Evolutionary conservation across 2,113 vertebrate species (phyloP), one percentile per base, ranked within the genome.

Genomic region (Thymallus thymallus): DNA sequence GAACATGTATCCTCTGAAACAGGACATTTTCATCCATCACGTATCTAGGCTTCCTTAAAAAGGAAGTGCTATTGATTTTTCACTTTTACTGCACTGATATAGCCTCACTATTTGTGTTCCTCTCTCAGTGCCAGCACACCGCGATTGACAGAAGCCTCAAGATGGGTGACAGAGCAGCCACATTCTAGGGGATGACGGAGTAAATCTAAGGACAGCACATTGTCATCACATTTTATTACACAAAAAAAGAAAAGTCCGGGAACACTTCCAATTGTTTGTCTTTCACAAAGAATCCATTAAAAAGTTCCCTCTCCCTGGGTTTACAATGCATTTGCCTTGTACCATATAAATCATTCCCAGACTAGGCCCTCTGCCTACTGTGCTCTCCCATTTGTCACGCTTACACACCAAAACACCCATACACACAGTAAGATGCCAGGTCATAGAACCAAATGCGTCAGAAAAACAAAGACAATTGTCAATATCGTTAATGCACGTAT

Each of bases 221-320:
- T 78, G 79, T 73, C 74, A 73, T 75, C 67, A 74, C 55, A 79
- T 86, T 86, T 78, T 81, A 84, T 81, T 79, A 78, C 51, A 12
- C 35, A 32, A 32, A 9, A 30, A 84, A 78, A 76, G 41, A 68
- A 41, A 45, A 76, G 72, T n/a, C n/a, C n/a, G 78, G 80, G 80
- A 88, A 85, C 81, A 81, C 81, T 86, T 87, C 84, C 74, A 86
- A 84, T 87, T 88, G 80, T 89, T 91, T 89, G 82, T 89, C 86
- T 89, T 90, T 90, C 77, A 77, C 84, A 77, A 76, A 85, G 75
- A 92, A 91, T 86, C 86, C 86, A 92, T 92, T 93, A 90, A 84
- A 41, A 88, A 85, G 82, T 88, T 90, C 83, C 82, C 86, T 86
- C 84, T 88, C 73, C 60, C 69, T 83, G 83, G 82, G 84, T 91